Evolutionary conservation across 2,888 invertebrate species (phyloP), one percentile per base, ranked within the genome.

Genomic region (Heliothis peltigera): DNA sequence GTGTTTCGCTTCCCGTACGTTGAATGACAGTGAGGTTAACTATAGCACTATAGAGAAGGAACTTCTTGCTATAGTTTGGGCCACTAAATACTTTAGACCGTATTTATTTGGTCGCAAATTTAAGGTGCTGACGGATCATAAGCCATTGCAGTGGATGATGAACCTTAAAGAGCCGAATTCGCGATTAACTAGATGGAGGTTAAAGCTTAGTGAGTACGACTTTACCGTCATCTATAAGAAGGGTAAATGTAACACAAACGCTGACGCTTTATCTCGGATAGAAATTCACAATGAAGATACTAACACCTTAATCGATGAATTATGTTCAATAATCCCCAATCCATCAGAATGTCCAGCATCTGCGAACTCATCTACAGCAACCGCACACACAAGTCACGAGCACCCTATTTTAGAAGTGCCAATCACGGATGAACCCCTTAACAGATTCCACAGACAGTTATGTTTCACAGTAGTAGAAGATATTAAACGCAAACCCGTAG

Each of bases 161-260:
- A 53, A 53, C 4, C 17, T 53, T 8, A 53, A 10, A 10, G 53
- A 53, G 12, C 53, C 53, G 0, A 25, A 25, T 2, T 53, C 42
- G 10, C 22, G 53, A 8, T 19, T 53, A 15, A 53, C 42, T 10
- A 53, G 25, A 25, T 25, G 25, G 25, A 4, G 25, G 6, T 6
- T n/a, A n/a, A n/a, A n/a, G n/a, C n/a, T n/a, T n/a, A n/a, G n/a
- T n/a, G n/a, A n/a, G n/a, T 25, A 25, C 55, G n/a, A 53, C 15
- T 62, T 28, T 22, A 18, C 62, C 2, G 51, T 56, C 1, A 35
- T 51, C 2, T 56, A 62, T n/a, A 62, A 56, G 12, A 10, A 56
- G 15, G 62, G 62, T 1, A 51, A 49, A 17, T 18, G 2, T 12
- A 60, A 59, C 12, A 59, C 51, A 2, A 58, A 49, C 12, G 58